Percentiles rank a stretch among this genome's conserved stretches.
Evolutionary conservation across 2,888 invertebrate species (phyloP).

Genomic region (Nematopogon swammerdamellus): DNA sequence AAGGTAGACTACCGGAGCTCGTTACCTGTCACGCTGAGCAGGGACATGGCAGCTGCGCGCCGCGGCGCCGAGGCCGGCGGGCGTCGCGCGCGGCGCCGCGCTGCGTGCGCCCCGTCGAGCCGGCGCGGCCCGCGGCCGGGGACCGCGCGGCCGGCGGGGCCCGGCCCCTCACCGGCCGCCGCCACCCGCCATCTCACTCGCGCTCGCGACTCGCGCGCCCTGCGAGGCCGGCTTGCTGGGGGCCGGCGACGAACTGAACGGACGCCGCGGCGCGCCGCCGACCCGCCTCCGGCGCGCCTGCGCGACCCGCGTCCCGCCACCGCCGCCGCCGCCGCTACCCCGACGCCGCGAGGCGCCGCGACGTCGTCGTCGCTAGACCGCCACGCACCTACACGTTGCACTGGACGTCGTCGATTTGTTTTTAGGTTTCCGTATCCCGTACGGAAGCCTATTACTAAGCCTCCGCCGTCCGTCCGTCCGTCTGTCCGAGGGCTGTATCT

Average conservation of each 20-base stretch:
- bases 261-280: slow-evolving; percentile 8
- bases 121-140: slow-evolving; percentile 45
- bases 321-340: slow-evolving; percentile 20
- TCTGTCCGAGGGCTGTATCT: too few relatives aligned
- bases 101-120: slow-evolving; percentile 34
- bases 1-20: too few relatives aligned
- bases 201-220: slow-evolving; percentile 35
- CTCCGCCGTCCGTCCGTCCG: too few relatives aligned
- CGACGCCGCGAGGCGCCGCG: not conserved
- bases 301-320: not conserved
- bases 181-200: slow-evolving; percentile 47
- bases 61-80: too few relatives aligned
- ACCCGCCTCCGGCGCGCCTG: slow-evolving; percentile 3
- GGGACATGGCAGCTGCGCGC: too few relatives aligned
- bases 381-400: too few relatives aligned
- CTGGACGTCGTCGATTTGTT: too few relatives aligned
- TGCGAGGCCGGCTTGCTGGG: slow-evolving; percentile 29
- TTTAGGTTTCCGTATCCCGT: too few relatives aligned
- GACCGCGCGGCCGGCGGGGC: slow-evolving; percentile 56
- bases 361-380: too few relatives aligned
- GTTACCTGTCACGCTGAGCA: too few relatives aligned
- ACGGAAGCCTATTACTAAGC: too few relatives aligned
- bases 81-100: slow-evolving; percentile 2
- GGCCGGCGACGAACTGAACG: slow-evolving; percentile 47
- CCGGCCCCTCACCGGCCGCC: slow-evolving; percentile 55